Conservation (phyloP, 2,888 invertebrate species). For the Notodonta ziczac region DNA sequence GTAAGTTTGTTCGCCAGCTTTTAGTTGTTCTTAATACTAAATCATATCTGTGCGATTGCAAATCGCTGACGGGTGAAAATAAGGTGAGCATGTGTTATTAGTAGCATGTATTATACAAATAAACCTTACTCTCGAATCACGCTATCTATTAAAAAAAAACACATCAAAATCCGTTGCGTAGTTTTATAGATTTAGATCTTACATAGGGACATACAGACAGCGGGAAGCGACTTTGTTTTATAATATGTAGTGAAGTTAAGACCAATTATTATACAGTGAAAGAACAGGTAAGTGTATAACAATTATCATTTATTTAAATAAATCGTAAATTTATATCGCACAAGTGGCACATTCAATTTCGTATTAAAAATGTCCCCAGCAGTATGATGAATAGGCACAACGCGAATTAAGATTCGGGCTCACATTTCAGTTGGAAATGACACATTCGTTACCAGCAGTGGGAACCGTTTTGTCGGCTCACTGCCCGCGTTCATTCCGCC, state of each 20-base stretch:
- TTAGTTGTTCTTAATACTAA: constrained; percentile 76
- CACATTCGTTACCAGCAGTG: constrained; percentile 76
- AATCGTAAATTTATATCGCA: neutral
- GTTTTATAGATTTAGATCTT: no score
- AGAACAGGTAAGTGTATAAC: no score
- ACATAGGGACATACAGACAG: no score
- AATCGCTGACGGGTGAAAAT: constrained; percentile 64
- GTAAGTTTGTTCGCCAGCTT: constrained; percentile 70
- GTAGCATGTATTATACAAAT: no score
- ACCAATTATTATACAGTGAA: no score
- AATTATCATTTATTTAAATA: neutral
- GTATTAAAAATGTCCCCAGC: constrained; percentile 21
- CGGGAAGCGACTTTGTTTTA: no score
- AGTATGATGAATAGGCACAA: constrained; percentile 53
- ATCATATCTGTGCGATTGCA: constrained; percentile 73
- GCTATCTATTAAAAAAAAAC: no score
- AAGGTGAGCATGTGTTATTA: constrained; percentile 39
- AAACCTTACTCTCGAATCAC: no score
- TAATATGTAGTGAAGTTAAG: no score
- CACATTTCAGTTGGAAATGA: constrained; percentile 73
- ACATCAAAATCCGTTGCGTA: no score
- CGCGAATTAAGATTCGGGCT: constrained; percentile 60
- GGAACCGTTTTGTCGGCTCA: constrained; percentile 74
- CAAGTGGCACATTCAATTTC: neutral
- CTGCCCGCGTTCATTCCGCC: constrained; percentile 75